These are phyloP conservation scores for Actias luna DNA, from an alignment of 2,888 invertebrate genomes.

Conservation along the genomic window DNA sequence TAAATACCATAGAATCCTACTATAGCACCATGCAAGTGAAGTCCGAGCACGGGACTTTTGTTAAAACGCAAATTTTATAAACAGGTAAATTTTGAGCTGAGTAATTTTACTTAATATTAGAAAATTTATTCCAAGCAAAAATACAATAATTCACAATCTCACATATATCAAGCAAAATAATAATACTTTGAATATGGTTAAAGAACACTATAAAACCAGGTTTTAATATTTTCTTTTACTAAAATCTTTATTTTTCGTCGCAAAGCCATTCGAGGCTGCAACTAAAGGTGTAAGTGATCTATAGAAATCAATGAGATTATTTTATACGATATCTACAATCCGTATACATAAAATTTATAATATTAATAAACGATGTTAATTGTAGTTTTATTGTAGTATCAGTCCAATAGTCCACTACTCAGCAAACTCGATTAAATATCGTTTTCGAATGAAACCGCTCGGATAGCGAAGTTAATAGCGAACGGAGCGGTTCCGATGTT, in stretches of 20 bases:
- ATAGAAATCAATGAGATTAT: too few relatives aligned
- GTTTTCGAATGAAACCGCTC: constrained; percentile 29
- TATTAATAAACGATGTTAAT: not conserved
- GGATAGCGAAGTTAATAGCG: constrained; percentile 36
- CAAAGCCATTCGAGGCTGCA: not conserved
- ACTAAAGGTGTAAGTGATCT: not conserved
- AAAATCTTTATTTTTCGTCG: not conserved
- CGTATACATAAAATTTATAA: not conserved
- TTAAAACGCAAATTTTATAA: too few relatives aligned
- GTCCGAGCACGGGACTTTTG: too few relatives aligned
- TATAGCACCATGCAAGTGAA: too few relatives aligned
- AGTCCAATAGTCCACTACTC: constrained; percentile 26
- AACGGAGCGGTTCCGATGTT: constrained; percentile 39
- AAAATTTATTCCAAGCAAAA: too few relatives aligned
- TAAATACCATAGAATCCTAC: too few relatives aligned
- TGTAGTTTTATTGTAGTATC: constrained; percentile 16
- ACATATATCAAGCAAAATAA: too few relatives aligned
- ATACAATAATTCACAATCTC: too few relatives aligned
- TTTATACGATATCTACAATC: not conserved
- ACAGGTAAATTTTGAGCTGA: too few relatives aligned
- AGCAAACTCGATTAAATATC: constrained; percentile 43
- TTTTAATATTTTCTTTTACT: not conserved
- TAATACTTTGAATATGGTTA: too few relatives aligned
- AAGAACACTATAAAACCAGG: too few relatives aligned
- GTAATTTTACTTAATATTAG: too few relatives aligned